A percentile compares a stretch with the other conserved stretches of the same genome.
Conservation (phyloP, 2,888 invertebrate genomes). For the Himalopsyche anomala region DNA sequence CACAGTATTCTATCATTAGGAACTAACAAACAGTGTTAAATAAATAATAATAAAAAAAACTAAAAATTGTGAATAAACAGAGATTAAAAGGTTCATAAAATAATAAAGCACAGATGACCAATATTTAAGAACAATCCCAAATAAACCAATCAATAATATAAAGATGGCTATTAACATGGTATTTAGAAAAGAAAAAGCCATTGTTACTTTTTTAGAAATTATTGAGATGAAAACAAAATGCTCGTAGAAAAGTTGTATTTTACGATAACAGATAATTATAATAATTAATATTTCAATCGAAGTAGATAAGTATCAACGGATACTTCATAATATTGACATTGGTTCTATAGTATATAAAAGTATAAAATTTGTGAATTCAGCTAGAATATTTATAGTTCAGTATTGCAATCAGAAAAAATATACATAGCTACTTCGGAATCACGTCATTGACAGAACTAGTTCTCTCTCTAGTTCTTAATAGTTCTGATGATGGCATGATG, state of each 20-base stretch:
- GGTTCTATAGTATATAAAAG: no score
- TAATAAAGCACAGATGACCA: constrained; percentile 28
- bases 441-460: no score
- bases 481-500: no score
- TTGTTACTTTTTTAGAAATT: neutral
- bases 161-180: constrained; percentile 25
- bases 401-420: no score
- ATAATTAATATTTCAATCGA: neutral
- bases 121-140: constrained; percentile 34
- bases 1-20: constrained; percentile 12
- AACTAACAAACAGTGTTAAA: constrained; percentile 43
- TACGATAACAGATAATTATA: constrained; percentile 18
- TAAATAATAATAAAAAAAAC: constrained; percentile 15
- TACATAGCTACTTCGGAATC: no score
- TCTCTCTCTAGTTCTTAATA: no score
- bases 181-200: constrained; percentile 26
- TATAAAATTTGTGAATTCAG: no score
- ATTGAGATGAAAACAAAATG: constrained; percentile 35
- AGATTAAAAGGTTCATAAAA: constrained; percentile 29
- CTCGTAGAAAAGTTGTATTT: constrained; percentile 27
- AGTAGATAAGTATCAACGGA: no score
- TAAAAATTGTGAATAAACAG: constrained; percentile 45
- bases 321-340: no score
- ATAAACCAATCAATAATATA: constrained; percentile 13
- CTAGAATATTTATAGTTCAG: no score